These are phyloP conservation scores for Leucophenga varia DNA, from an alignment of 1,140 invertebrate species.

Conservation along the genomic window DNA sequence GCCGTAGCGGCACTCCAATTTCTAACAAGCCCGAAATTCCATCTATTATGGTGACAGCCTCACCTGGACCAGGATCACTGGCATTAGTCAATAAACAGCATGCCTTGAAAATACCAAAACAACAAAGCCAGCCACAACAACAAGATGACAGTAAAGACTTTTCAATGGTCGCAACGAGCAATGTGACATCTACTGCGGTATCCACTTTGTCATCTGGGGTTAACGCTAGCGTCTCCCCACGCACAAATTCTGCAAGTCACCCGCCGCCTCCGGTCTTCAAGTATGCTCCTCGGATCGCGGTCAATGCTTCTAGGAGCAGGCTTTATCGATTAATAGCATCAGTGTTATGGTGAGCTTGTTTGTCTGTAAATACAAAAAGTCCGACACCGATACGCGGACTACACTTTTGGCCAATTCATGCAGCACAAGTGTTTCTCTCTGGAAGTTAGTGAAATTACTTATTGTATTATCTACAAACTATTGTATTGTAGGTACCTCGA, in stretches of 20 bases:
- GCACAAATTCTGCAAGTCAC: background rate
- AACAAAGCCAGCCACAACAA: slow-evolving; percentile 11
- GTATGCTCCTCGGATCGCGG: slow-evolving; percentile 25
- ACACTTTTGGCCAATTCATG: no score
- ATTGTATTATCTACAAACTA: no score
- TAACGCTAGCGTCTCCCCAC: background rate
- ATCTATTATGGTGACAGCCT: slow-evolving; percentile 37
- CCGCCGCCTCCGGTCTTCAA: slow-evolving; percentile 7
- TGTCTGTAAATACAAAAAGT: no score
- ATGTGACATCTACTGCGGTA: background rate
- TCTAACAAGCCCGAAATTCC: slow-evolving; percentile 29
- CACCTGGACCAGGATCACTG: slow-evolving; percentile 16
- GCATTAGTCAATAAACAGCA: slow-evolving; percentile 1
- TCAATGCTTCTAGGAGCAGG: slow-evolving; percentile 31
- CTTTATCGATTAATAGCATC: background rate
- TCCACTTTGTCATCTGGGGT: background rate
- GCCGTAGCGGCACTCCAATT: slow-evolving; percentile 26
- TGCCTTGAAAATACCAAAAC: slow-evolving; percentile 10
- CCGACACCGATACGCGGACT: no score
- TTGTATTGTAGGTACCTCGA: no score
- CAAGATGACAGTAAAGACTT: slow-evolving; percentile 1
- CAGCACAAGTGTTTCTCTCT: no score
- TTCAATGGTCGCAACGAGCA: background rate
- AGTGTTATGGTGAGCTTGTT: no score
- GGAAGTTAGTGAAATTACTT: no score